Base-by-base conservation (phyloP, 1,140 invertebrate species). In the Drosophila parvula region DNA sequence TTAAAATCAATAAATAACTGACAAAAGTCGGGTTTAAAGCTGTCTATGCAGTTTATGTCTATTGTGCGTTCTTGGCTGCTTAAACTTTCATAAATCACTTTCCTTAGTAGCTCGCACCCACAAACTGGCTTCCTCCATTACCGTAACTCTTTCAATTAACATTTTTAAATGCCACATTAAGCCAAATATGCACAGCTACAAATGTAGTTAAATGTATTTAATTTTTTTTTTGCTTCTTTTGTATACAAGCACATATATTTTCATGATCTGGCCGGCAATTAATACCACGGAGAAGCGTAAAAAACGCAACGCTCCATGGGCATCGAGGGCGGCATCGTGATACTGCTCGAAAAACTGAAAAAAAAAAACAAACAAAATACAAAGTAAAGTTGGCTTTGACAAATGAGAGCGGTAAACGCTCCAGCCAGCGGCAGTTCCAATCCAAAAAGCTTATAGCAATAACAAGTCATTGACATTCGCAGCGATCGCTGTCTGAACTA, bases 401-500 rank as follows among this genome's bases (percentile, higher is more conserved):
- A 84, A 84, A 81, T 81, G 81, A 70, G 74, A 76, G 83, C 81
- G 70, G 78, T 80, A 85, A 83, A 75, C 57, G 79, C 48, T 63
- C 27, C 58, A 57, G 67, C 60, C 51, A 76, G 36, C 59, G 28
- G 34, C 64, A 81, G 58, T 81, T 58, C 59, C 63, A 58, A 70
- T 58, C 56, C 60, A 41, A 73, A 57, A 60, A 68, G 32, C 61
- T 44, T 41, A 57, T 32, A 58, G 65, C 51, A 71, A 59, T 59
- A 65, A 50, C 63, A 64, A 86, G 83, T 88, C 83, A 86, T 86
- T 86, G 83, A 86, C 83, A 86, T 86, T 86, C 80, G 69, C 58
- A 47, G 55, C 61, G 64, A 70, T 38, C 70, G 30, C 48, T 61
- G 75, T 50, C 68, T 86, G 79, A 88, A 86, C 83, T 86, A 86